These are phyloP conservation scores for Ciconia boyciana DNA, from an alignment of 2,113 vertebrate genomes.

Conservation along the genomic window DNA sequence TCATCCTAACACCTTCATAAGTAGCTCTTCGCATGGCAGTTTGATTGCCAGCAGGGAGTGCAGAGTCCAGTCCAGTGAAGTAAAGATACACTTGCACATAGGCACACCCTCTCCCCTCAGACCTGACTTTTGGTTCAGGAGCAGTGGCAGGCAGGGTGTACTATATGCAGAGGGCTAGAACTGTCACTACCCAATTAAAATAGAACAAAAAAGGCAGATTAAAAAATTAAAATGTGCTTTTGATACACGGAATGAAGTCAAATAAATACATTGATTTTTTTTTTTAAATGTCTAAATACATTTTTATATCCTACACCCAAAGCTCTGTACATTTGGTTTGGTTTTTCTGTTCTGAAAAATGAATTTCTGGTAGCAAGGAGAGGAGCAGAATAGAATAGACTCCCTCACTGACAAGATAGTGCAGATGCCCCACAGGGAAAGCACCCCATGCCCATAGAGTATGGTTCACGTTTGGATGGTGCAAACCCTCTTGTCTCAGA, in stretches of 20 bases:
- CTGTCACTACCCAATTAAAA: conserved; percentile 70
- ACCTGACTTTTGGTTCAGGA: conserved; percentile 15
- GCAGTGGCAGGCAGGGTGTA: conserved; percentile 22
- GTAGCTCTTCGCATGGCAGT: conserved; percentile 11
- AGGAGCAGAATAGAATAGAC: conserved; percentile 26
- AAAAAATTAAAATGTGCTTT: conserved; percentile 82
- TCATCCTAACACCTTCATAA: conserved; percentile 25
- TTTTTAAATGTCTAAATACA: conserved; percentile 77
- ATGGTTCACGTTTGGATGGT: conserved; percentile 21
- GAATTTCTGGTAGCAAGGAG: conserved; percentile 65
- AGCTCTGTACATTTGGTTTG: conserved; percentile 84
- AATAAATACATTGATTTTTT: conserved; percentile 83
- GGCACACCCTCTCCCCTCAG: neutral
- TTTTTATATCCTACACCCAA: conserved; percentile 81
- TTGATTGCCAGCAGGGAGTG: conserved; percentile 30
- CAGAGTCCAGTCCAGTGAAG: conserved; percentile 21
- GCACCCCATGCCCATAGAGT: conserved; percentile 45
- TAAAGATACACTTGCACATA: neutral
- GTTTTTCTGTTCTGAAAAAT: conserved; percentile 62
- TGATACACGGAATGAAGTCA: conserved; percentile 83
- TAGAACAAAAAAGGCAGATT: conserved; percentile 60
- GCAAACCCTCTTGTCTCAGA: conserved; percentile 50
- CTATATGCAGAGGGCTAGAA: conserved; percentile 54
- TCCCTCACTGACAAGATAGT: conserved; percentile 67
- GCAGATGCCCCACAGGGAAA: conserved; percentile 71